A percentile compares a stretch with the other conserved stretches of the same genome.
phyloP scores from a whole-genome alignment of 2,797 vertebrate species.

The Tenualosa ilisha region DNA sequence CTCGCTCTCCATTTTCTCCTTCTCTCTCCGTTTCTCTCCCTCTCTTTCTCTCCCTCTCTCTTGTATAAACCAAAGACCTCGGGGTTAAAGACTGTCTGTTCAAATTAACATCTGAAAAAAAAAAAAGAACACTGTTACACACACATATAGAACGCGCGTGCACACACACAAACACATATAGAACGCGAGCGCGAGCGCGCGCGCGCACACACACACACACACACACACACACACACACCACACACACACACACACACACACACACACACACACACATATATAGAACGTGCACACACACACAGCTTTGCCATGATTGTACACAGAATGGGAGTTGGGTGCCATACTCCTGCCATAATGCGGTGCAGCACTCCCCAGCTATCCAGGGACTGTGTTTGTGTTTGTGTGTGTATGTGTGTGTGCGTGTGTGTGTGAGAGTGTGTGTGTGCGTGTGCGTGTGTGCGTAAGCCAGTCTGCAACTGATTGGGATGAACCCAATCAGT shows the following conservation, averaged over 20 bases:
- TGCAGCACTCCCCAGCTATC: background rate
- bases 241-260: no score
- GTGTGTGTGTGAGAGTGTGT: background rate
- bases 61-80: constrained; percentile 5
- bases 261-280: no score
- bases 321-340: background rate
- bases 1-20: background rate
- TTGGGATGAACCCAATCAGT: background rate
- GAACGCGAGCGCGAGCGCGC: no score
- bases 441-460: background rate
- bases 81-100: constrained; percentile 39
- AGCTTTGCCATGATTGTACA: background rate
- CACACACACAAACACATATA: background rate
- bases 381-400: background rate
- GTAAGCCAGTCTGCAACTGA: background rate
- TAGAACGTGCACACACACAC: no score
- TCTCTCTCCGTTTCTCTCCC: background rate
- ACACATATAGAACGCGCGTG: background rate
- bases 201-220: background rate
- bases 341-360: background rate
- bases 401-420: background rate
- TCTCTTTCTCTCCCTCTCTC: background rate
- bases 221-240: background rate
- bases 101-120: constrained; percentile 33
- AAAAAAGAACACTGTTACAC: background rate